A percentile compares a stretch with the other conserved stretches of the same genome.
These are phyloP conservation scores for Choristoneura fumiferana DNA, from an alignment of 1,140 invertebrate species.

Conservation along the genomic window DNA sequence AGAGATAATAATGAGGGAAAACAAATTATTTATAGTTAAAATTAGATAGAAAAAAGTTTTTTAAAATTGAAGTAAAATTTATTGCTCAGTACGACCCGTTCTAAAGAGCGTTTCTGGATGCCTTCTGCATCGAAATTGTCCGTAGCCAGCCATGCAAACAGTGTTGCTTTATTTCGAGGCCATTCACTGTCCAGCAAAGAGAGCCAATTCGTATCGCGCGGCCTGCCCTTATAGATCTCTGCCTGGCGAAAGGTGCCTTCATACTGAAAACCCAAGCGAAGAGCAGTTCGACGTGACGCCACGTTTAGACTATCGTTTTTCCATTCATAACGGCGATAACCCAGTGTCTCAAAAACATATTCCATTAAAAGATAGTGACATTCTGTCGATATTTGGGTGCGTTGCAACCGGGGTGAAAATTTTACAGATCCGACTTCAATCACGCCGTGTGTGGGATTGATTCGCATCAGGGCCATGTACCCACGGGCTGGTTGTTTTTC, in stretches of 20 bases:
- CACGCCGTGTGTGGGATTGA: background rate
- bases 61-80: background rate
- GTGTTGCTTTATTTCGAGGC: background rate
- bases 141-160: too few species aligned
- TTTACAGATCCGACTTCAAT: background rate
- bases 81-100: conserved; percentile 17
- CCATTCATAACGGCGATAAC: conserved; percentile 23
- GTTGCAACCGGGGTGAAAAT: background rate
- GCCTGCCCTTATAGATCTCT: background rate
- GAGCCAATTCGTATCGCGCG: conserved; percentile 18
- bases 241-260: conserved; percentile 21
- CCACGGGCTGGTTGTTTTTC: background rate
- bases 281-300: conserved; percentile 1
- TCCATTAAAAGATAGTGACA: conserved; percentile 4
- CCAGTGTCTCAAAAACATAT: conserved; percentile 18
- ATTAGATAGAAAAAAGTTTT: conserved; percentile 1
- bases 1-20: too few species aligned
- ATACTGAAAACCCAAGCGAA: conserved; percentile 16
- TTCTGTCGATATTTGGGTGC: conserved; percentile 5
- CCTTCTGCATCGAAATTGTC: too few species aligned
- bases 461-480: conserved; percentile 1
- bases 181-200: conserved; percentile 13
- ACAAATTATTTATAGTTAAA: background rate
- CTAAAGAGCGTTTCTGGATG: conserved; percentile 18
- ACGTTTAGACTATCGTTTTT: conserved; percentile 7